A percentile compares a stretch with the other conserved stretches of the same genome.
These are phyloP conservation scores for Huso huso DNA, from an alignment of 2,797 vertebrate genomes.

Conservation along the genomic window DNA sequence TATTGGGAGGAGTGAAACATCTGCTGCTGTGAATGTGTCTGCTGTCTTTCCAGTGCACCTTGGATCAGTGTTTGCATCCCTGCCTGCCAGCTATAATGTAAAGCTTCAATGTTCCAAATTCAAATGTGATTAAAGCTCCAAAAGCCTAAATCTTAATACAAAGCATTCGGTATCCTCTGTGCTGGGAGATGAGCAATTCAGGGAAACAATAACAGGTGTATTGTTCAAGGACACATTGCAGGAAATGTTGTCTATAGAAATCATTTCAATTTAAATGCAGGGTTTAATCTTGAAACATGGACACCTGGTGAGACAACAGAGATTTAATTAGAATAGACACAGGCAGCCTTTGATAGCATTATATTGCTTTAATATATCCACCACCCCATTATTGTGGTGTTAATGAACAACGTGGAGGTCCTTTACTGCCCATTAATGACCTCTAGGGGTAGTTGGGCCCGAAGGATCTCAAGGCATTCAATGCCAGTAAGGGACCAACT, in stretches of 20 bases:
- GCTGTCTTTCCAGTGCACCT: no score
- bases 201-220: slow-evolving; percentile 1
- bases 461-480: no score
- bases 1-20: no score
- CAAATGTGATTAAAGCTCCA: neutral
- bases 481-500: no score
- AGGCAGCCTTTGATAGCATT: neutral
- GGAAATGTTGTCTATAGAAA: neutral
- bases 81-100: neutral
- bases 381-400: no score
- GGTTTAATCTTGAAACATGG: neutral
- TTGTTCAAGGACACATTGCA: neutral
- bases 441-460: no score
- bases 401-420: no score
- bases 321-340: neutral
- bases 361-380: no score
- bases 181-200: neutral
- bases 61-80: no score
- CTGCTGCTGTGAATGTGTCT: no score
- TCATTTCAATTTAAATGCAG: neutral
- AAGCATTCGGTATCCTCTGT: neutral
- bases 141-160: neutral
- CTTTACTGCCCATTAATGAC: no score
- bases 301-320: neutral
- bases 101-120: neutral